Evolutionary conservation across 92 coral and sea anemone species (phyloP), one percentile per base, ranked within the genome.

Genomic region (Palythoa grandiflora): DNA sequence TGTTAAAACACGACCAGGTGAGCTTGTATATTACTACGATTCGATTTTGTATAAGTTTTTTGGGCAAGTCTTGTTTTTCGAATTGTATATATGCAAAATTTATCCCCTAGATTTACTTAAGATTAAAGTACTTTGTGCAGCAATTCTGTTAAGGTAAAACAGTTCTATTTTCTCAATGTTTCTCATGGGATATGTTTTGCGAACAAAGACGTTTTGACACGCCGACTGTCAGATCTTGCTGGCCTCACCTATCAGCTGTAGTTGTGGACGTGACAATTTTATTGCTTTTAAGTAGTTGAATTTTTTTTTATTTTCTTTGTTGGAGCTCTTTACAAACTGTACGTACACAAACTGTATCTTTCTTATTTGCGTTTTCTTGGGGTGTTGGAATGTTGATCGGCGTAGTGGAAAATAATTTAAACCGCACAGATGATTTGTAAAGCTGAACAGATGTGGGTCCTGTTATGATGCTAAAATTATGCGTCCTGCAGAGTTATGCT

Each of bases 1-100:
- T 97, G 16, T 86, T 95, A 2, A 98, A 98, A 14, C 80, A 95
- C 6, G 97, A 95, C 76, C 92, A 92, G 92, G 99, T 97, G 74
- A 87, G 95, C 79, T 75, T 38, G 21, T 38, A 20, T 13, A 2
- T 1, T 3, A 73, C 12, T 73, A 7, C 48, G 38, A 75, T 37
- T 52, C 71, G 20, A 7, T 21, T 63, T 57, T 19, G 66, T 47
- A 66, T 57, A 37, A 57, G 73, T 52, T 19, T 11, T 20, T 4
- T 21, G 19, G 13, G 38, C 74, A 9, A 4, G 79, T 53, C 60
- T 14, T 65, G 61, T 53, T 77, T 28, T 21, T 77, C 5, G 83
- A 21, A 68, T 10, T 53, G 20, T 51, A 77, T 10, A 15, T 52
- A 52, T 54, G 68, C 83, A 63, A 44, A 20, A 68, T 38, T 20